Evolutionary conservation across 2,113 vertebrate species (phyloP), one percentile per base, ranked within the genome.

Genomic region (Salvelinus fontinalis): DNA sequence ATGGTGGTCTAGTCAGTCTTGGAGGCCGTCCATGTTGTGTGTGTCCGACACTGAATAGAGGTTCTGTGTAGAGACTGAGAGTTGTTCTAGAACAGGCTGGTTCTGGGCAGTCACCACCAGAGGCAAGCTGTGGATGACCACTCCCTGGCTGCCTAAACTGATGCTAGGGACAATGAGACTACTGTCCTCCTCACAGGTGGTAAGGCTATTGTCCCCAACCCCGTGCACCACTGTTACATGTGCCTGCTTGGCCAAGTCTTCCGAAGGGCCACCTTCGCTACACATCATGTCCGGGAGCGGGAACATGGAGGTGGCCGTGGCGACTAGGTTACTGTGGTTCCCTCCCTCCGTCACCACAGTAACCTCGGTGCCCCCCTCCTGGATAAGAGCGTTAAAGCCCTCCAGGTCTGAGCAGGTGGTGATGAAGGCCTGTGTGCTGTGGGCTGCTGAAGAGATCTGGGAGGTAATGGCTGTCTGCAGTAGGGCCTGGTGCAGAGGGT

Each of bases 341-440:
- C 89, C 51, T 18, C 51, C 93, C 0, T 96, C 95, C 0, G 96
- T 97, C 79, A 98, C 95, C 75, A 99, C 96, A 0, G 96, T 97
- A 16, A 99, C 96, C 70, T 98, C 96, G 0, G 95, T 83, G 0
- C 96, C 91, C 0, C 96, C 97, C 67, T 96, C 96, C 78, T 97
- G 97, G 74, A 99, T 98, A 79, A 99, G 75, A 1, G 95, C 94
- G 48, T 94, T 97, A 29, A 99, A 94, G 70, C 96, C 95, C 74
- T 99, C 97, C 20, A 99, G 93, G 74, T 99, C 97, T 0, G 97
- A 92, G 86, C 97, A 98, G 72, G 94, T 60, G 16, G 94, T 92
- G 87, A 98, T 95, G 80, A 98, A 96, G 0, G 96, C 92, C 80
- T 92, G 92, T 0, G 86, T 62, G 79, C 67, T 0, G 68, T 44